These are phyloP conservation scores for Pelusios castaneus DNA, from an alignment of 2,113 vertebrate species.

Conservation along the genomic window DNA sequence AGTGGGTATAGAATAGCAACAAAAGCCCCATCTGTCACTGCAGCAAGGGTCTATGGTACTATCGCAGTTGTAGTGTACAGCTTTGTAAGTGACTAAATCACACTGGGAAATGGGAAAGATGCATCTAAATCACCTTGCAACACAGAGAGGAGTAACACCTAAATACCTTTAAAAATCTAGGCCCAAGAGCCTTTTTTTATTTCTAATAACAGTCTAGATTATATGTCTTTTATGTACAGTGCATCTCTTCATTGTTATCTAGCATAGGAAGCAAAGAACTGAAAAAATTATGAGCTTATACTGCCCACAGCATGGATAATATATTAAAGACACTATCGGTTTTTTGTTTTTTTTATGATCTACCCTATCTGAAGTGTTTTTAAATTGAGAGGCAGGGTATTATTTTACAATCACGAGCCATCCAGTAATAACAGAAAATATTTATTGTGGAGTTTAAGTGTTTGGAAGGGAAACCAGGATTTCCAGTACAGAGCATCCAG, in stretches of 20 bases:
- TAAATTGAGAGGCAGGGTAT: background rate
- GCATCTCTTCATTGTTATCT: background rate
- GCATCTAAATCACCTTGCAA: background rate
- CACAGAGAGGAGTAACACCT: background rate
- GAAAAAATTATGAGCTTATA: background rate
- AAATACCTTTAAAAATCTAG: background rate
- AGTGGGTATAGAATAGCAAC: background rate
- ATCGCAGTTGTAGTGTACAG: background rate
- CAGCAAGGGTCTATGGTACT: background rate
- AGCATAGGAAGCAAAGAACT: background rate
- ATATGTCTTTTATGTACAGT: background rate
- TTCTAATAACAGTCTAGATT: background rate
- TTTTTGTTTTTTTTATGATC: background rate
- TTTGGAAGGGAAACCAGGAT: background rate
- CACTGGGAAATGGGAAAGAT: background rate
- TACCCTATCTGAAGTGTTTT: background rate
- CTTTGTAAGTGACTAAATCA: background rate
- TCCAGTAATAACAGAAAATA: background rate
- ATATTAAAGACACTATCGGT: background rate
- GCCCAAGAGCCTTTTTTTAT: fast-evolving
- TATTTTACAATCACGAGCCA: background rate
- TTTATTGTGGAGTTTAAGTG: background rate
- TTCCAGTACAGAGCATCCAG: fast-evolving
- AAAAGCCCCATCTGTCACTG: background rate
- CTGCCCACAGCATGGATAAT: background rate